Conservation (phyloP, 2,888 invertebrate species). For the Lycaena phlaeas region DNA sequence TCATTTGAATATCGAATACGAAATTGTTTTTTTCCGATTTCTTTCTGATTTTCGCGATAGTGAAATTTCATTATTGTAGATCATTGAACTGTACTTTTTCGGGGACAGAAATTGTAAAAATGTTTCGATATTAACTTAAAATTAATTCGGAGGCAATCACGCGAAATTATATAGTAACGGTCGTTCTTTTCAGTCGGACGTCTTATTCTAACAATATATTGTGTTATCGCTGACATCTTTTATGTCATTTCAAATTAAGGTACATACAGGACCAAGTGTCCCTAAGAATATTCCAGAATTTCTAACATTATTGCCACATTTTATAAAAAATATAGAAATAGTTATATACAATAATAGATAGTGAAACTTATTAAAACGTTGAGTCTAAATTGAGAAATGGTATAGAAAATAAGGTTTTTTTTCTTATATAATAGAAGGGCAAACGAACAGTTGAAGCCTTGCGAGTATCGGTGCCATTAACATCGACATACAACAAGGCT, state of each 20-base stretch:
- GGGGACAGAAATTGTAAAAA: constrained; percentile 38
- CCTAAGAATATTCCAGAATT: neutral
- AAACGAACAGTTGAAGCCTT: no score
- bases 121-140: constrained; percentile 25
- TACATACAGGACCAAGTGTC: neutral
- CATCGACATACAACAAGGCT: no score
- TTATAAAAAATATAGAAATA: neutral
- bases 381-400: no score
- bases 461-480: no score
- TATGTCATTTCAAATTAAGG: neutral
- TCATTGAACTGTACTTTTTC: constrained; percentile 49
- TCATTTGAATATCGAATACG: constrained; percentile 58
- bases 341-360: no score
- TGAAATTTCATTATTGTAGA: constrained; percentile 48
- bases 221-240: constrained; percentile 3
- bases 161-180: constrained; percentile 55
- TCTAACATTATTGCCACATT: neutral
- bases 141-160: constrained; percentile 37
- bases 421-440: no score
- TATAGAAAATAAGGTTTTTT: no score
- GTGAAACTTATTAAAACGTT: no score
- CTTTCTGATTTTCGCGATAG: constrained; percentile 58
- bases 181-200: constrained; percentile 22
- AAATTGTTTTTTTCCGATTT: constrained; percentile 44
- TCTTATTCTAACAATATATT: neutral